These are phyloP conservation scores for Aspidoscelis tigris DNA, from an alignment of 2,113 vertebrate species.

Conservation along the genomic window DNA sequence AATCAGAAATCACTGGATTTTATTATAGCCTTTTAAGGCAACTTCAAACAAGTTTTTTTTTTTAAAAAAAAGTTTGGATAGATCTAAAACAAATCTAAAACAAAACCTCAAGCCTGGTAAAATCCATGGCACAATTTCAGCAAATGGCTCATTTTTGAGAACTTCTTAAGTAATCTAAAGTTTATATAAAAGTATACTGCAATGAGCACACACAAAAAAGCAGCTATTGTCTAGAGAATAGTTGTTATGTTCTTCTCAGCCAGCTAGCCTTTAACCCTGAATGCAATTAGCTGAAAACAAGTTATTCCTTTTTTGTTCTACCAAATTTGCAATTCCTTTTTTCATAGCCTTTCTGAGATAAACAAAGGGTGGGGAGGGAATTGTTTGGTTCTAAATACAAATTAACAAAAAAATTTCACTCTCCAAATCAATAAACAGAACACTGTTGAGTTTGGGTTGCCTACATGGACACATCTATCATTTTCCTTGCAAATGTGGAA, in stretches of 20 bases:
- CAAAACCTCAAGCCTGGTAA: conserved; percentile 8
- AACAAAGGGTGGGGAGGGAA: background rate
- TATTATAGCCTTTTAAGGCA: conserved; percentile 42
- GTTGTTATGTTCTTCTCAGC: background rate
- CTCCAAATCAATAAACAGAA: too few species aligned
- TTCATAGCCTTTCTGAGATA: background rate
- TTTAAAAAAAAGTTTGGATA: background rate
- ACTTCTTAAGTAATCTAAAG: conserved; percentile 15
- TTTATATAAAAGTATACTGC: conserved; percentile 6
- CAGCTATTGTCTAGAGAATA: conserved; percentile 21
- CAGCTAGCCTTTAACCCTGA: background rate
- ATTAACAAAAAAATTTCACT: too few species aligned
- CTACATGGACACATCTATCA: too few species aligned
- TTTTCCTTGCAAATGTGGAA: too few species aligned
- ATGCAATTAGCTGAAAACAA: background rate
- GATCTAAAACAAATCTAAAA: conserved; percentile 27
- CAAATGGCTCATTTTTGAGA: background rate
- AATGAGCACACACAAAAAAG: background rate
- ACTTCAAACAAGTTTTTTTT: conserved; percentile 44
- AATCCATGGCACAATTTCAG: background rate
- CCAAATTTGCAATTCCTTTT: background rate
- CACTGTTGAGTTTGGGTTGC: too few species aligned
- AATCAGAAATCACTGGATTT: conserved; percentile 24
- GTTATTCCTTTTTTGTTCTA: background rate
- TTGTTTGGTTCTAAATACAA: too few species aligned